Base-by-base conservation (phyloP, 1,140 invertebrate species). In the Plodia interpunctella region DNA sequence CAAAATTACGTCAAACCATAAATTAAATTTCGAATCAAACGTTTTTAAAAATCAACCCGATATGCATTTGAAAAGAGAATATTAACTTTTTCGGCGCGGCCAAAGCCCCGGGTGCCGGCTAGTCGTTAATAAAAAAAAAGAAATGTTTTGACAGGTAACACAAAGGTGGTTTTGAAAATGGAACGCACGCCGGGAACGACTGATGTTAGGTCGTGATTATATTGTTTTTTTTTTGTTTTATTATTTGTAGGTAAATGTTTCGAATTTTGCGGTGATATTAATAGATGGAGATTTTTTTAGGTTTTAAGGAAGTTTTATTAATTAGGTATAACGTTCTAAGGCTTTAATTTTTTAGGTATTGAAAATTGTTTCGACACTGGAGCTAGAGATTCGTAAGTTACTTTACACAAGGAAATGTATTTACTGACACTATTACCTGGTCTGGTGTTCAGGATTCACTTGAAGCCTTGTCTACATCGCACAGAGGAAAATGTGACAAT, bases 61-160 rank as follows among this genome's bases (percentile, higher is more conserved):
- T 44, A 44, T 44, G 38, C 38, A 44, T 44, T 44, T 44, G 38
- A 44, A 44, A 44, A 44, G 38, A 44, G 38, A 44, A 44, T 15
- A 44, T 44, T 15, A 44, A 44, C 5, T 44, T 44, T 15, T 44
- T 44, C 38, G 38, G 38, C 38, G 38, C 15, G 38, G 38, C 38
- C 38, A 44, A 44, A 44, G 38, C 38, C 19, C 20, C 20, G 38
- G 19, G 58, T 19, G 53, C 54, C 35, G 53, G 32, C 44, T 21
- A 17, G 49, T 32, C 18, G 63, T 49, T 55, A 30, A 35, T 15
- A 60, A 69, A 65, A 63, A 64, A 65, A 57, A 57, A 62, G 55
- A 62, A 65, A 65, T 65, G 63, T 65, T 69, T 65, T 69, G 67
- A 65, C 67, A 69, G 63, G 55, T 65, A 63, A 65, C 60, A 69